These are phyloP conservation scores for Gopherus evgoodei DNA, from an alignment of 2,113 vertebrate species.

Conservation along the genomic window DNA sequence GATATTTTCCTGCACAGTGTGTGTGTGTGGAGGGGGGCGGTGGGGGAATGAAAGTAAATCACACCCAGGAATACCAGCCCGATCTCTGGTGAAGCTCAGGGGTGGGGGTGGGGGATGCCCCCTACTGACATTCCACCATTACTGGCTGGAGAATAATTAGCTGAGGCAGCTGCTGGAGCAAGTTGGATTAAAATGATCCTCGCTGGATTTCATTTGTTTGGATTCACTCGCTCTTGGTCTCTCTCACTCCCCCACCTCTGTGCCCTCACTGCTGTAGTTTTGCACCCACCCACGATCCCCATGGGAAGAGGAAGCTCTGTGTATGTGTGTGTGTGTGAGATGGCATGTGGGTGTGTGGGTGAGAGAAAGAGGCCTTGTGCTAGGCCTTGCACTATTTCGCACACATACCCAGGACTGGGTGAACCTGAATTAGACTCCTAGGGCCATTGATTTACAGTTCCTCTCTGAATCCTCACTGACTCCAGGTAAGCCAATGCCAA, in stretches of 20 bases:
- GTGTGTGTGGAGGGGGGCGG: neutral
- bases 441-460: neutral
- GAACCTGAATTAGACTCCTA: neutral
- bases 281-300: neutral
- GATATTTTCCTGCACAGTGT: neutral
- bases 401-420: neutral
- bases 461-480: neutral
- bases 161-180: neutral
- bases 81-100: neutral
- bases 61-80: neutral
- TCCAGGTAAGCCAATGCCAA: neutral
- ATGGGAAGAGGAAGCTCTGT: neutral
- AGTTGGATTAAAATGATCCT: neutral
- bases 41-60: neutral
- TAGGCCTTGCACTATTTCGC: neutral
- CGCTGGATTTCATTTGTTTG: neutral
- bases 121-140: neutral
- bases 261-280: neutral
- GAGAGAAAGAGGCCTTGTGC: neutral
- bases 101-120: rapidly evolving
- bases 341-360: no score
- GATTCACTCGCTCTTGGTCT: neutral
- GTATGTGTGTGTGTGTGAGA: neutral
- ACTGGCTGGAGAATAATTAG: neutral
- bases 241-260: neutral